phyloP scores from a whole-genome alignment of 2,797 vertebrate genomes.

The Cynopterus sphinx region DNA sequence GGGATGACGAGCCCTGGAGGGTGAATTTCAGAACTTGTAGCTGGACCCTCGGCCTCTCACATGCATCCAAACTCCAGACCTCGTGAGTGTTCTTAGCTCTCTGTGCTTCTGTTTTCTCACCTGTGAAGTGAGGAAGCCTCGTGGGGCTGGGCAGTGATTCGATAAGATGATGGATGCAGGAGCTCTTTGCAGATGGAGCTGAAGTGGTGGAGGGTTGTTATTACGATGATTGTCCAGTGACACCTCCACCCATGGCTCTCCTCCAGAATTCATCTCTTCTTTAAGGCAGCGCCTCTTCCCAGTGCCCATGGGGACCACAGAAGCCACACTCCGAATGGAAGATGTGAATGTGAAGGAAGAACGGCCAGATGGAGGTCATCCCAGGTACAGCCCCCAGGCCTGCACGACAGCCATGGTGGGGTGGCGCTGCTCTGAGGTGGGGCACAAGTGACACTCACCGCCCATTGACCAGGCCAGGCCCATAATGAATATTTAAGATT shows the following conservation, averaged over 20 bases:
- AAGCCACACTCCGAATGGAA: slow-evolving; percentile 94
- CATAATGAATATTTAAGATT: background rate
- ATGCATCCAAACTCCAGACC: background rate
- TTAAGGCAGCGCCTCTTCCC: background rate
- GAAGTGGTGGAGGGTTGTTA: background rate
- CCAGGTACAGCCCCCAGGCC: slow-evolving; percentile 86
- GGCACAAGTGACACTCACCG: background rate
- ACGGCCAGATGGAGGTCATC: slow-evolving; percentile 96
- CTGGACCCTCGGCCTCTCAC: background rate
- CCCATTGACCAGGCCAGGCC: background rate
- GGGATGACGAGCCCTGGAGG: background rate
- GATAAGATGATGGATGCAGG: rapidly evolving
- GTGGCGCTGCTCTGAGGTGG: background rate
- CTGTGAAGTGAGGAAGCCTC: background rate
- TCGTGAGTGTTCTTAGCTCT: too few relatives aligned
- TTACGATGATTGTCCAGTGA: background rate
- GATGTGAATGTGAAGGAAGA: slow-evolving; percentile 93
- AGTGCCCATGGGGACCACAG: slow-evolving; percentile 91
- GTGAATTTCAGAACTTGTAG: background rate
- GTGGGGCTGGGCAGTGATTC: background rate
- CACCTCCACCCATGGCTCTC: background rate
- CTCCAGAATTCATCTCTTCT: background rate
- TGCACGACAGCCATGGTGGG: rapidly evolving
- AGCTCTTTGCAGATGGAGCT: background rate
- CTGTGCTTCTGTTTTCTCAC: background rate